phyloP scores from a whole-genome alignment of 2,888 invertebrate species.

The Arenicola marina region DNA sequence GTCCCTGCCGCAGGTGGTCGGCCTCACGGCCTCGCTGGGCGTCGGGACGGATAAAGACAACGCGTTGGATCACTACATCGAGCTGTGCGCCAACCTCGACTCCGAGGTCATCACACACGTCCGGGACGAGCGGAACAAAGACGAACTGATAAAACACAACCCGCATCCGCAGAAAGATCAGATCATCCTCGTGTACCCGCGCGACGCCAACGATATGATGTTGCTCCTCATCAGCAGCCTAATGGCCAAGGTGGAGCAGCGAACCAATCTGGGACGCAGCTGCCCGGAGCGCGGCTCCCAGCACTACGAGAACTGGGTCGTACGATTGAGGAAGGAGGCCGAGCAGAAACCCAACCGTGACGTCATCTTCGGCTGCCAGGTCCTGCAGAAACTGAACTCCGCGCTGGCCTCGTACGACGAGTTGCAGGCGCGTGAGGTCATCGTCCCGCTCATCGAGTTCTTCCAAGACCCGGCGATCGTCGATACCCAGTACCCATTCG shows the following conservation, averaged over 20 bases:
- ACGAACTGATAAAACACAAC: conserved; percentile 10
- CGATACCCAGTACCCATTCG: too few species aligned
- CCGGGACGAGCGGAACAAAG: not conserved
- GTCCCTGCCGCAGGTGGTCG: conserved; percentile 21
- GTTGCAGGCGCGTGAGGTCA: conserved; percentile 5
- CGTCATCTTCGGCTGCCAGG: not conserved
- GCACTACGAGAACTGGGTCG: conserved; percentile 13
- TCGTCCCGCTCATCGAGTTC: not conserved
- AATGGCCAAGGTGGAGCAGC: conserved; percentile 5
- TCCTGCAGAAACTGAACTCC: conserved; percentile 2
- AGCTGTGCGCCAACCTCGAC: conserved; percentile 15
- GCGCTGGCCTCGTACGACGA: conserved; percentile 9
- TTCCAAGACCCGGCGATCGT: too few species aligned
- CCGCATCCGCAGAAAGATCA: conserved; percentile 13
- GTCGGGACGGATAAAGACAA: conserved; percentile 3
- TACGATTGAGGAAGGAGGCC: not conserved
- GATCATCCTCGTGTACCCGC: conserved; percentile 10
- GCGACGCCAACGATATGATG: conserved; percentile 1
- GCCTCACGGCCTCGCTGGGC: conserved; percentile 29
- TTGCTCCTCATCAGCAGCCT: not conserved
- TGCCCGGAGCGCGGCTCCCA: conserved; percentile 1
- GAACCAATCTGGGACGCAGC: not conserved
- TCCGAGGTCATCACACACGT: conserved; percentile 8
- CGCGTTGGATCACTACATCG: conserved; percentile 10
- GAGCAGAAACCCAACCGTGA: conserved; percentile 4